These are phyloP conservation scores for Cherax quadricarinatus DNA, from an alignment of 1,140 invertebrate species.

Conservation along the genomic window DNA sequence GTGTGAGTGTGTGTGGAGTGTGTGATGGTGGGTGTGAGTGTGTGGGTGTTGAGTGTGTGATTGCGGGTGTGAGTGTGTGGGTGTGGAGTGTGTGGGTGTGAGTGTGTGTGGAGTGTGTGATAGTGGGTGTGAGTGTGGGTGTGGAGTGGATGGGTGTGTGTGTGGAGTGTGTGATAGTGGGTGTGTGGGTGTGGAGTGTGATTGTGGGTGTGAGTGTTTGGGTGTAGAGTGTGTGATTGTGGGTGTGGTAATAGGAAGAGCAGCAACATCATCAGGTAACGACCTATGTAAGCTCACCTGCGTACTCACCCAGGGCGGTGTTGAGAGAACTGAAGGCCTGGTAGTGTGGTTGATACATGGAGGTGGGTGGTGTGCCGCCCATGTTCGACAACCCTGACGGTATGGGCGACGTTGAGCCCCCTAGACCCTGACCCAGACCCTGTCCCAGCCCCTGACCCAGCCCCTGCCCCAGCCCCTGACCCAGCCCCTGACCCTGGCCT, in stretches of 20 bases:
- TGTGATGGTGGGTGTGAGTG: too few relatives aligned
- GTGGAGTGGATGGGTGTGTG: too few relatives aligned
- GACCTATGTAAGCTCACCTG: slow-evolving; percentile 51
- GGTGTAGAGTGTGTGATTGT: too few relatives aligned
- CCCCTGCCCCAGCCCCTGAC: slow-evolving; percentile 49
- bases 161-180: too few relatives aligned
- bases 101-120: too few relatives aligned
- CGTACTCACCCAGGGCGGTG: slow-evolving; percentile 68
- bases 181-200: not conserved
- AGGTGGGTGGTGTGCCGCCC: slow-evolving; percentile 42
- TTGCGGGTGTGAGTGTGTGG: too few relatives aligned
- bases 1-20: too few relatives aligned
- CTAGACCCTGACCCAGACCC: slow-evolving; percentile 55
- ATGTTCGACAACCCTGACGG: slow-evolving; percentile 58
- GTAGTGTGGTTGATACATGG: slow-evolving; percentile 71
- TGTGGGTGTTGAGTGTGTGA: too few relatives aligned
- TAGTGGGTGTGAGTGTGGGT: too few relatives aligned
- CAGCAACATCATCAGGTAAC: not conserved
- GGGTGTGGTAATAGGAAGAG: not conserved
- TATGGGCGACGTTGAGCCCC: slow-evolving; percentile 65
- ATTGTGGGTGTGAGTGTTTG: not conserved
- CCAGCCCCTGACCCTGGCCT: slow-evolving; percentile 35
- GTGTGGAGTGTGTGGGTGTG: too few relatives aligned
- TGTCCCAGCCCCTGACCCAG: slow-evolving; percentile 62
- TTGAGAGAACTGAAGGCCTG: slow-evolving; percentile 70